Percentiles rank a stretch among this genome's conserved stretches.
These are phyloP conservation scores for Xylophagus ater DNA, from an alignment of 2,888 invertebrate species.

Conservation along the genomic window DNA sequence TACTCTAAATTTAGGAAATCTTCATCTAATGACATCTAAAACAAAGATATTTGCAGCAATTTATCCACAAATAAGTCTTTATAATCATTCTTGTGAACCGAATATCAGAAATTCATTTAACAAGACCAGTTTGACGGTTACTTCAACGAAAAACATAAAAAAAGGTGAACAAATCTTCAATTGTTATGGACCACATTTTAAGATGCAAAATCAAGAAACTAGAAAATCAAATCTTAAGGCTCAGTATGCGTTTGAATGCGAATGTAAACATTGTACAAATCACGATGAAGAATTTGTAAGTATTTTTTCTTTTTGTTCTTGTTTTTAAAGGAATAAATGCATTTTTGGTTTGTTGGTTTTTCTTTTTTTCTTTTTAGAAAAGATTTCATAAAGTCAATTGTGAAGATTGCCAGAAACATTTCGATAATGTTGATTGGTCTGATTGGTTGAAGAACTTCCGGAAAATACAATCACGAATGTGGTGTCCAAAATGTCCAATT, in stretches of 20 bases:
- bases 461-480: too few species aligned
- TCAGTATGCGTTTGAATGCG: conserved; percentile 71
- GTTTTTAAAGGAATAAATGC: too few species aligned
- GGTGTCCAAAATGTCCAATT: too few species aligned
- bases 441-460: too few species aligned
- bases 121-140: conserved; percentile 57
- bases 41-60: conserved; percentile 62
- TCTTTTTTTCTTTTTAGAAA: too few species aligned
- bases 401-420: too few species aligned
- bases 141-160: conserved; percentile 51
- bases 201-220: conserved; percentile 47
- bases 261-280: conserved; percentile 54
- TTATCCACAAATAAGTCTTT: conserved; percentile 75
- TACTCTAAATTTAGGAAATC: conserved; percentile 20
- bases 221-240: conserved; percentile 51
- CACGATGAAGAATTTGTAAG: conserved; percentile 26
- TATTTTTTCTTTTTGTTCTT: not conserved
- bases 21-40: conserved; percentile 28
- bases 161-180: conserved; percentile 65
- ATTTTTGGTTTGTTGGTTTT: too few species aligned
- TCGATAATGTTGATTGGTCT: too few species aligned
- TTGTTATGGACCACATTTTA: conserved; percentile 73
- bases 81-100: conserved; percentile 88
- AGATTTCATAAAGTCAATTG: too few species aligned
- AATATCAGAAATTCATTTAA: conserved; percentile 67